Conservation (phyloP, 1,140 invertebrate species). For the Anoplolepis gracilipes region DNA sequence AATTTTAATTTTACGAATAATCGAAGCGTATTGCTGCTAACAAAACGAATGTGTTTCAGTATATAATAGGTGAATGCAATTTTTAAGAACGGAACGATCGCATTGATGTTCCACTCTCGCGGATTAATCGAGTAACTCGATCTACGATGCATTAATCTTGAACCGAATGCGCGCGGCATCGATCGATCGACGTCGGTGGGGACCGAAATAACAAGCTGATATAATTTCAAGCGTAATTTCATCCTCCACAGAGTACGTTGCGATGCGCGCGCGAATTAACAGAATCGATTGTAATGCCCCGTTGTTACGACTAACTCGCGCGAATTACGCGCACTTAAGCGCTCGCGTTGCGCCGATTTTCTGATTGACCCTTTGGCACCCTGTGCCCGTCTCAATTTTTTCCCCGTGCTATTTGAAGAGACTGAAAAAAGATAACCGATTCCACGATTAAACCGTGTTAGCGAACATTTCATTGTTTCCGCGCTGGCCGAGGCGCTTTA, state of each 20-base stretch:
- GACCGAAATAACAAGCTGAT: constrained; percentile 74
- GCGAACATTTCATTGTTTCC: not conserved
- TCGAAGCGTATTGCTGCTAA: not conserved
- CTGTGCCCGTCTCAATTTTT: not conserved
- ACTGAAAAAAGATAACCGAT: constrained; percentile 11
- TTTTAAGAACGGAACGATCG: constrained; percentile 10
- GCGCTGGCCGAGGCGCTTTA: not conserved
- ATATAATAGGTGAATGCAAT: constrained; percentile 25
- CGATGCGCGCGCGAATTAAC: constrained; percentile 74
- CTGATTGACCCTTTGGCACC: constrained; percentile 34
- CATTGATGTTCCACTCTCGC: not conserved
- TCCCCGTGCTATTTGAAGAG: not conserved
- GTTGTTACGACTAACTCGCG: constrained; percentile 72
- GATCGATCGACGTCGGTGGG: constrained; percentile 64
- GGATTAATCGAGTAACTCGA: constrained; percentile 47
- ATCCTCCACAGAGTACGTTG: constrained; percentile 66
- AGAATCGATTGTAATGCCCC: constrained; percentile 72
- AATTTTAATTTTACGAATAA: not conserved
- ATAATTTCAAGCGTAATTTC: constrained; percentile 81
- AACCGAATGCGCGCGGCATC: constrained; percentile 14
- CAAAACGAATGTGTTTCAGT: not conserved
- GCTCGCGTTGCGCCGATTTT: constrained; percentile 49
- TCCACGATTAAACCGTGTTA: not conserved
- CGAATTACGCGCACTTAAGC: constrained; percentile 61
- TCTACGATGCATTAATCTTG: constrained; percentile 49